Base-by-base conservation (phyloP, 2,888 invertebrate species). In the Cryptocephalus primarius region DNA sequence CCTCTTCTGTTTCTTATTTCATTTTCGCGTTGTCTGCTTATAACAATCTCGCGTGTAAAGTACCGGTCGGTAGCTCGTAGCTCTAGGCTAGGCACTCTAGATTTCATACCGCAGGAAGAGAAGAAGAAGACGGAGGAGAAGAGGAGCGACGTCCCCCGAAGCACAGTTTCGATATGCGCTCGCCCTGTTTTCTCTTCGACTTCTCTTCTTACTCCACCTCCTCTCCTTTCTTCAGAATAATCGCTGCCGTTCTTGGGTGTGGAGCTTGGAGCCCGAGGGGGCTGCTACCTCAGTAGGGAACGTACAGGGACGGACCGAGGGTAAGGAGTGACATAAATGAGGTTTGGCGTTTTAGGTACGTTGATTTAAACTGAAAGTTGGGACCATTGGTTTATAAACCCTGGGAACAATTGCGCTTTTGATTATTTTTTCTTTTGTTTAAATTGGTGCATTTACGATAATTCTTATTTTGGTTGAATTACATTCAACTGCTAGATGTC, bases 211-310 rank as follows among this genome's bases (percentile, higher is more conserved):
- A 2, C 12, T 36, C 6, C 36, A 36, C 36, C 50, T 54, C 55
- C 55, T 50, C 49, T 56, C 53, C 52, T 47, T 46, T 45, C 42
- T 39, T 45, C 34, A n/a, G 33, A 14, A 31, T 43, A 14, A 51
- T 52, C 54, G 51, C 53, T 53, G 50, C 54, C 51, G 52, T 54
- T 47, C 45, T 48, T 58, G 56, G 58, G 58, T 55, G 58, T 55
- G 58, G 58, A 45, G 43, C 44, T 36, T 32, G 13, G 12, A 31
- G 49, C 50, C 47, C 33, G 38, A 40, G 44, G 50, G 50, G 13
- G 38, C 44, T 33, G 39, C 47, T 44, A 43, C 44, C 12, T 36
- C 36, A 36, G 36, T 36, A 36, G 36, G 12, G 36, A 36, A 4
- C 12, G 36, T 36, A 6, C 36, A 36, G 11, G 12, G 36, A 36